Conservation (phyloP, 2,888 invertebrate species). For the Epistrophella euchroma region DNA sequence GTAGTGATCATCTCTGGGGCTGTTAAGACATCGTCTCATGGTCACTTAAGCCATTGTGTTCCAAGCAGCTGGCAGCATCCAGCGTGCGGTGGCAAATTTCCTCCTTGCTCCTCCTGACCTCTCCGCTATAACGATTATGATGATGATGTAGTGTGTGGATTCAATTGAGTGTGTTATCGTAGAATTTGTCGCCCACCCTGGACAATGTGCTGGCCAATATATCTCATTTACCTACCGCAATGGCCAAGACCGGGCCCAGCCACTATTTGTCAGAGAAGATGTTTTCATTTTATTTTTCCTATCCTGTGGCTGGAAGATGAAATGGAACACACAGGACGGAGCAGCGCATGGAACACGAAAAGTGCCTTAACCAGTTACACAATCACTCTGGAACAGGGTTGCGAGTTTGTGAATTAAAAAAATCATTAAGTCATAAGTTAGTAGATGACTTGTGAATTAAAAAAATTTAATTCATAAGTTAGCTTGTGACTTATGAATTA, state of each 20-base stretch:
- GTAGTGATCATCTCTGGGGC: conserved; percentile 62
- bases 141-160: conserved; percentile 71
- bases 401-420: too few relatives aligned
- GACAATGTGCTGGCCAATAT: conserved; percentile 55
- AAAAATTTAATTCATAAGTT: too few relatives aligned
- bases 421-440: too few relatives aligned
- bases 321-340: neutral
- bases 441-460: too few relatives aligned
- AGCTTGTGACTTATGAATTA: too few relatives aligned
- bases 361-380: conserved; percentile 44
- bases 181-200: conserved; percentile 67
- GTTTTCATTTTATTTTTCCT: conserved; percentile 47
- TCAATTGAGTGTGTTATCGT: conserved; percentile 71
- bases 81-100: neutral
- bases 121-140: conserved; percentile 12
- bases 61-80: neutral
- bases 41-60: conserved; percentile 39
- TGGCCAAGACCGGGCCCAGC: conserved; percentile 3
- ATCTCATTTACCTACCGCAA: conserved; percentile 67
- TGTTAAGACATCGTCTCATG: conserved; percentile 58
- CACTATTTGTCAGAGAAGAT: conserved; percentile 63
- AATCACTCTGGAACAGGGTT: conserved; percentile 53
- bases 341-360: neutral
- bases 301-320: neutral
- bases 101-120: neutral